These are phyloP conservation scores for Nomada fucata DNA, from an alignment of 2,888 invertebrate species.

Conservation along the genomic window DNA sequence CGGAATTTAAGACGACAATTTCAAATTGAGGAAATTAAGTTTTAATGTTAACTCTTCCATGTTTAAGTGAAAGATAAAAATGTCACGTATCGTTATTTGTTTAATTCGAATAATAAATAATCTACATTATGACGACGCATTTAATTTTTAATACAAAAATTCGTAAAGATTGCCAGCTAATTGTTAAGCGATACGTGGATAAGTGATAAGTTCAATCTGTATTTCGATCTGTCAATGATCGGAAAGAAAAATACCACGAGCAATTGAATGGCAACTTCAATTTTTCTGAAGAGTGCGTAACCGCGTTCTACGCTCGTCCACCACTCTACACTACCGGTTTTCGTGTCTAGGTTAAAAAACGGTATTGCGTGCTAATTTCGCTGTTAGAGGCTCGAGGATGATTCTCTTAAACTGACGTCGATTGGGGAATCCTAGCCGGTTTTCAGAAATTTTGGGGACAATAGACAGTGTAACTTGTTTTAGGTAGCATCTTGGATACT, in stretches of 20 bases:
- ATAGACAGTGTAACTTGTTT: not conserved
- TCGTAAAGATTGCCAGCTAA: too few relatives aligned
- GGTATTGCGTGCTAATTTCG: slow-evolving; percentile 63
- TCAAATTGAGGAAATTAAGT: too few relatives aligned
- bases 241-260: not conserved
- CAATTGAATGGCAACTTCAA: not conserved
- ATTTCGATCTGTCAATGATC: too few relatives aligned
- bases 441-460: slow-evolving; percentile 1
- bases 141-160: too few relatives aligned
- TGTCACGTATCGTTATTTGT: too few relatives aligned
- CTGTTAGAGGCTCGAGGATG: slow-evolving; percentile 32
- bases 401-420: not conserved
- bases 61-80: not conserved
- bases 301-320: not conserved
- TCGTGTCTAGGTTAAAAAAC: slow-evolving; percentile 55
- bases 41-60: too few relatives aligned
- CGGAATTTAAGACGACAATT: too few relatives aligned
- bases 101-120: too few relatives aligned
- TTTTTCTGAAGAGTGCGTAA: slow-evolving; percentile 8
- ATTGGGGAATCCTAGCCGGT: slow-evolving; percentile 17
- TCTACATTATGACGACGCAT: too few relatives aligned
- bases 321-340: slow-evolving; percentile 28
- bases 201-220: too few relatives aligned
- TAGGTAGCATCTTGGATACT: too few relatives aligned
- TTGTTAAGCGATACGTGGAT: too few relatives aligned